Conservation (phyloP, 2,797 vertebrate species). For the Poecilia wingei region DNA sequence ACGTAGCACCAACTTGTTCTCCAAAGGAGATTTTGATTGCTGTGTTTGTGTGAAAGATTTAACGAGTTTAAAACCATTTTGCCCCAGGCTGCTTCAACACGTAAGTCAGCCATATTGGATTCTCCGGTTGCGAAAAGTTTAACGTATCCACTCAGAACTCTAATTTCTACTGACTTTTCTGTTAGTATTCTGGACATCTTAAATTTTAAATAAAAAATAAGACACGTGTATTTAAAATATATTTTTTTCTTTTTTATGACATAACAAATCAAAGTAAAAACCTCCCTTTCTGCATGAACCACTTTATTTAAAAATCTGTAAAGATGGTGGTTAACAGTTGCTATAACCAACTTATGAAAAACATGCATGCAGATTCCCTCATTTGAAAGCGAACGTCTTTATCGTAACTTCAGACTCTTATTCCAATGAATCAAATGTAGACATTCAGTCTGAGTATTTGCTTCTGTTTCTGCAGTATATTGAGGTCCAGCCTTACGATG, state of each 20-base stretch:
- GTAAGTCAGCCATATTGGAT: neutral
- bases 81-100: neutral
- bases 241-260: neutral
- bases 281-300: neutral
- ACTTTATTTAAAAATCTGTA: neutral
- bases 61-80: neutral
- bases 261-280: neutral
- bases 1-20: neutral
- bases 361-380: neutral
- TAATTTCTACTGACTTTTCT: neutral
- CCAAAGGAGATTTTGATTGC: neutral
- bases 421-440: neutral
- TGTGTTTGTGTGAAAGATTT: neutral
- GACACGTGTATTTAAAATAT: too few relatives aligned
- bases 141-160: neutral
- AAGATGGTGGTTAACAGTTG: neutral
- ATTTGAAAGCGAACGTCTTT: neutral
- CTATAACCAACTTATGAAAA: neutral
- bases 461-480: constrained; percentile 79
- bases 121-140: neutral
- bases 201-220: neutral
- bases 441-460: constrained; percentile 2
- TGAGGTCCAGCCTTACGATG: constrained; percentile 90
- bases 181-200: neutral
- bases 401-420: neutral